A percentile compares a stretch with the other conserved stretches of the same genome.
These are phyloP conservation scores for Acleris holmiana DNA, from an alignment of 2,888 invertebrate species.

Conservation along the genomic window DNA sequence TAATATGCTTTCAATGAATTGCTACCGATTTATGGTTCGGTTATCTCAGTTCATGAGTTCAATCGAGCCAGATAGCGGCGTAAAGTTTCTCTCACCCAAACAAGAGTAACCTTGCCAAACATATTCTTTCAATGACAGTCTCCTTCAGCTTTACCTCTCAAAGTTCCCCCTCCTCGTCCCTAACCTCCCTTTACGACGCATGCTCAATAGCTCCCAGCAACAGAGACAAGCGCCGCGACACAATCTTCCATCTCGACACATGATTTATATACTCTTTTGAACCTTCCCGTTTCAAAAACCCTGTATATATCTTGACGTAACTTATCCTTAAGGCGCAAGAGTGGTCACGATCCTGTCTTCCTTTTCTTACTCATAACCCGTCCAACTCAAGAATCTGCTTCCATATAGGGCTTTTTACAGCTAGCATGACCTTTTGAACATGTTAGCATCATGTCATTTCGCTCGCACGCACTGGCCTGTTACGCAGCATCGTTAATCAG, in stretches of 20 bases:
- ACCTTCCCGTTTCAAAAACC: slow-evolving; percentile 8
- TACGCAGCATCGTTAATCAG: slow-evolving; percentile 51
- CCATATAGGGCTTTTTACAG: slow-evolving; percentile 44
- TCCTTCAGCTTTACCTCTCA: slow-evolving; percentile 53
- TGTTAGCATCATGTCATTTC: slow-evolving; percentile 48
- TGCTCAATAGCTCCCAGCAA: slow-evolving; percentile 52
- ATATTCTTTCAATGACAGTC: slow-evolving; percentile 63
- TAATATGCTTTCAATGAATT: slow-evolving; percentile 23
- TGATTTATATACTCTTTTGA: slow-evolving; percentile 50
- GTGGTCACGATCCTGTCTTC: slow-evolving; percentile 61
- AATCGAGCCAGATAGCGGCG: slow-evolving; percentile 11
- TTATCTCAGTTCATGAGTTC: slow-evolving; percentile 34
- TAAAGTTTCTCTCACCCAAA: slow-evolving; percentile 39
- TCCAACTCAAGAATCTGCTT: slow-evolving; percentile 46
- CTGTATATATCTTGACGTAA: neutral
- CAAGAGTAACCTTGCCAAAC: slow-evolving; percentile 61
- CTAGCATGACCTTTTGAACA: slow-evolving; percentile 48
- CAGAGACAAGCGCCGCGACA: slow-evolving; percentile 51
- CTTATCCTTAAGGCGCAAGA: slow-evolving; percentile 62
- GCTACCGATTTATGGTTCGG: slow-evolving; percentile 25
- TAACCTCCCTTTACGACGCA: slow-evolving; percentile 51
- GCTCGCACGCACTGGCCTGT: slow-evolving; percentile 44
- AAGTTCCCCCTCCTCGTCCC: slow-evolving; percentile 50
- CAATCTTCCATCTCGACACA: slow-evolving; percentile 52
- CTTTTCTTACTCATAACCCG: slow-evolving; percentile 53